Base-by-base conservation (phyloP, 30 jellyfish, hydroid and myxozoan species). In the Clytia hemisphaerica region DNA sequence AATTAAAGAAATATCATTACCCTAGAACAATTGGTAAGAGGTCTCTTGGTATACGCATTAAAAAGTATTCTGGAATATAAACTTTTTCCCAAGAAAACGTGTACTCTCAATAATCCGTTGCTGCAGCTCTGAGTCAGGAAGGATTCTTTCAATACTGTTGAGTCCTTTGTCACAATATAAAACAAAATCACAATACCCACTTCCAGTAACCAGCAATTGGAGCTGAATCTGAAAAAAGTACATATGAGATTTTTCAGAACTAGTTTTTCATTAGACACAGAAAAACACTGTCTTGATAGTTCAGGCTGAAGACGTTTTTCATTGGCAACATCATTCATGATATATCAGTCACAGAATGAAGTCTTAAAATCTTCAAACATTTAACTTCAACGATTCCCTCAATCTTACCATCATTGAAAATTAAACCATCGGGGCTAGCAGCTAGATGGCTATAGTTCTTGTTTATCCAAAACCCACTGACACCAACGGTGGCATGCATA, bases 391-490 rank as follows among this genome's bases (percentile, higher is more conserved):
- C n/a, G n/a, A 62, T 62, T 21, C 67, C 75, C 6, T 10, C 21
- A 31, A 10, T 18, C 38, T 62, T 62, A 28, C 75, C 66, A 28
- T 62, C 75, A n/a, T 10, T 45, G 45, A 35, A 30, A 45, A 64
- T 64, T 37, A 64, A n/a, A 30, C 77, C 77, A 64, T 64, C 77
- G 10, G 71, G 77, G 53, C 61, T 2, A 35, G 77, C 77, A 24
- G 46, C 69, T 9, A 64, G 34, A 37, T 64, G 51, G n/a, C 45
- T 18, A 42, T 24, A 64, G 18, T 64, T 64, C 24, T 34, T 36
- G 34, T 64, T 34, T 2, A 64, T 25, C 77, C 77, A 64, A 24
- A 61, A 34, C 16, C 75, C 75, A n/a, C 61, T 61, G 14, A 21
- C 22, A 28, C 12, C 37, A 29, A 29, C 75, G 19, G 61, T 27